Evolutionary conservation across 2,113 vertebrate genomes (phyloP).

Genomic region (Eudyptes chrysolophus): DNA sequence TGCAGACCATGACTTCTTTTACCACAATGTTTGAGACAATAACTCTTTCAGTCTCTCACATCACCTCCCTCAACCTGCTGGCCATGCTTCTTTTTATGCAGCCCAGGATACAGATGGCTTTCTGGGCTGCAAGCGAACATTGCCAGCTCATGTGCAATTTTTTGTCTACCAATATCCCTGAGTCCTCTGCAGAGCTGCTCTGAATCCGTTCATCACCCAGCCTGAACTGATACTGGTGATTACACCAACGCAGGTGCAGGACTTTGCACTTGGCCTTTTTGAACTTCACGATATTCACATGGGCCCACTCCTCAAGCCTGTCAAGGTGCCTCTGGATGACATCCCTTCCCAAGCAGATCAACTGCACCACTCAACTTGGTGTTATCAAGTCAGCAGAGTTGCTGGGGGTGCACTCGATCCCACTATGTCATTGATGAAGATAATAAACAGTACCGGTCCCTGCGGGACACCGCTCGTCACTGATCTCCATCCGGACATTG

Average conservation of each 20-base stretch:
- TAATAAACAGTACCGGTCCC: neutral
- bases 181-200: neutral
- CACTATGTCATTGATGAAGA: neutral
- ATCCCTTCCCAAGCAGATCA: neutral
- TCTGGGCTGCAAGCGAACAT: neutral
- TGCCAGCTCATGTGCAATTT: neutral
- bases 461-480: neutral
- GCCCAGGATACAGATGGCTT: accelerated
- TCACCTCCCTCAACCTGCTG: neutral
- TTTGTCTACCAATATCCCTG: neutral
- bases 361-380: neutral
- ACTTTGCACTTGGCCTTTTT: neutral
- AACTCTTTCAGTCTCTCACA: too few relatives aligned
- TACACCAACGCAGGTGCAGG: neutral
- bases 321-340: neutral
- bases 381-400: neutral
- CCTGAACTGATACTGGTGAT: neutral
- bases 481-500: neutral
- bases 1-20: too few relatives aligned
- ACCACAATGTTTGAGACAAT: too few relatives aligned
- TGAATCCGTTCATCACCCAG: neutral
- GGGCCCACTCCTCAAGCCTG: neutral
- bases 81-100: neutral
- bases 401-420: neutral
- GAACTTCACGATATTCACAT: neutral